Base-by-base conservation (phyloP, 2,113 vertebrate genomes). In the Gymnorhina tibicen region DNA sequence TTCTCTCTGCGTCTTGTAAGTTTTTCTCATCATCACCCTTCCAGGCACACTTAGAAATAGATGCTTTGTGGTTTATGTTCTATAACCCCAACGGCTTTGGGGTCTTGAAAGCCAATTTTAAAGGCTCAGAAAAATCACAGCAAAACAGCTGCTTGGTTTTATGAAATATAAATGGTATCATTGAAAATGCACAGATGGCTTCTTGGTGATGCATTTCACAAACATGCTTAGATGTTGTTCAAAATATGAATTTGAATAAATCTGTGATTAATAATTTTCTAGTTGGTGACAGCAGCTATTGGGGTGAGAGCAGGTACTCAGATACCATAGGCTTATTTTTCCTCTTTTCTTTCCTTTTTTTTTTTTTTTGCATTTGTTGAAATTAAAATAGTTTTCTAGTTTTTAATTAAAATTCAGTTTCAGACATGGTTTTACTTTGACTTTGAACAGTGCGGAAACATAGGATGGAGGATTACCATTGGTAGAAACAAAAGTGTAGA, bases 211-310 rank as follows among this genome's bases (percentile, higher is more conserved):
- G 66, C 42, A 85, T 85, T 96, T 97, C 87, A 72, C 67, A 93
- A 97, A 91, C 86, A 89, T 69, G 64, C 70, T 92, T 96, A 95
- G 77, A 83, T 96, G 81, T 97, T 97, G 60, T 94, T 96, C 90
- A 97, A 97, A 98, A 92, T 86, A 95, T 26, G 67, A 95, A 95
- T 97, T 91, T 94, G 81, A 97, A 96, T 94, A 93, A 84, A 91
- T 87, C 83, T 11, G 23, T 59, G 64, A 74, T 97, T 95, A 96
- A 87, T 97, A 95, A 95, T 89, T 94, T 76, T 91, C 62, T 84
- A 72, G 76, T 21, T 88, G 53, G 20, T 69, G 42, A 77, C 67
- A 95, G 74, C 28, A 94, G 26, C 11, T 70, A 55, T 41, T 69
- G 67, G 39, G 23, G 53, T 66, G 70, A 92, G 18, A 75, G 49